Evolutionary conservation across 2,888 invertebrate species (phyloP).

Genomic region (Aspidiotus destructor): DNA sequence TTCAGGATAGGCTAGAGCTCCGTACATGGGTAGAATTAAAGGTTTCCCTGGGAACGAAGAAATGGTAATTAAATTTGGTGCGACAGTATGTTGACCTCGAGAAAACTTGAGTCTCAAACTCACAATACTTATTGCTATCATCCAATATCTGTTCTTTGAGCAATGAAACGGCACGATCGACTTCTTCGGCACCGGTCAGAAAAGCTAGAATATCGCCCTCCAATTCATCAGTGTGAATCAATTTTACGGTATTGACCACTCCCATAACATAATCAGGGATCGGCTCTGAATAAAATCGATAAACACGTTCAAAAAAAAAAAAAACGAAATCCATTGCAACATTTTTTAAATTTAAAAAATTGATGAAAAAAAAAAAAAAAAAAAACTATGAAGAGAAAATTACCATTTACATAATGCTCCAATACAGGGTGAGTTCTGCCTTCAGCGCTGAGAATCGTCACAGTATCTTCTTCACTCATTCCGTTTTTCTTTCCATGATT

Average conservation of each 20-base stretch:
- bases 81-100: too few relatives aligned
- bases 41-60: conserved; percentile 14
- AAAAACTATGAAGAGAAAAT: conserved; percentile 11
- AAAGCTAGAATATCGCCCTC: conserved; percentile 86
- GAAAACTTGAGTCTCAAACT: background rate
- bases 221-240: conserved; percentile 74
- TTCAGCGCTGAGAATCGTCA: conserved; percentile 75
- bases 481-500: conserved; percentile 47
- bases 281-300: conserved; percentile 54
- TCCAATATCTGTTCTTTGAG: conserved; percentile 50
- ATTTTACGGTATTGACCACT: conserved; percentile 76
- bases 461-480: conserved; percentile 51
- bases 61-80: too few relatives aligned
- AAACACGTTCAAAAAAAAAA: conserved; percentile 26
- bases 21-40: conserved; percentile 65
- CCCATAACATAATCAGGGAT: conserved; percentile 81
- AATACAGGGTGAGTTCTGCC: conserved; percentile 82
- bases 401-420: conserved; percentile 67
- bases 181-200: conserved; percentile 89
- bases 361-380: background rate
- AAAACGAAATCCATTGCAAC: too few relatives aligned
- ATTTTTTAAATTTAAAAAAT: conserved; percentile 8
- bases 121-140: conserved; percentile 14
- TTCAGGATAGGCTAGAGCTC: conserved; percentile 72
- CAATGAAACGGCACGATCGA: conserved; percentile 61